Evolutionary conservation across 2,888 invertebrate genomes (phyloP), one percentile per base, ranked within the genome.

Genomic region (Trichopria drosophilae): DNA sequence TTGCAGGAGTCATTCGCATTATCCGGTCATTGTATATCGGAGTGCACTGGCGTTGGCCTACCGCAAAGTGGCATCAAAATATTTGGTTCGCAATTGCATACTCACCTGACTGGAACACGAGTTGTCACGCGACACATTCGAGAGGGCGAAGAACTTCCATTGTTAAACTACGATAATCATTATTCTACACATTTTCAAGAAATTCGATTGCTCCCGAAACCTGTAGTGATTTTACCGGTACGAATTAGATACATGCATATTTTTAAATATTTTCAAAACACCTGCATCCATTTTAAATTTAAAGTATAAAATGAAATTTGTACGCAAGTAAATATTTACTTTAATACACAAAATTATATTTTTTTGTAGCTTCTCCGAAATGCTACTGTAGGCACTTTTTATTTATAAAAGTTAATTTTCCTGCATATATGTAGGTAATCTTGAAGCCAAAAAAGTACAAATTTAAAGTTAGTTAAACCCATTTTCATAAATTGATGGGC

Each of bases 151-250:
- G 95, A 97, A 74, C 76, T 97, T 35, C 85, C 87, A 0, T 81
- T 85, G 60, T 77, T 99, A 12, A 97, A 98, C 76, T 80, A 87
- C 54, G 99, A 99, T 75, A 82, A 91, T 75, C 98, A 96, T 76
- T 99, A 93, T 76, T 95, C 94, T 47, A 91, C 96, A 1, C 97
- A 99, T 79, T 99, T 95, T 77, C 99, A 99, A 77, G 98, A 98
- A 78, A 98, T 98, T 65, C 80, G 97, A 53, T 81, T 87, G 42
- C 78, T 98, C 42, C 88, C 90, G 62, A 79, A 82, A 49, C 87
- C 86, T n/a, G 88, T 93, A 0, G 82, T 79, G 46, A 79, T 99
- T 13, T 71, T 93, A 55, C 95, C 94, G 63, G 94, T 94, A 80
- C 79, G 79, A 66, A 39, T n/a, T n/a, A n/a, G n/a, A n/a, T n/a